A percentile compares a stretch with the other conserved stretches of the same genome.
phyloP scores from a whole-genome alignment of 2,113 vertebrate genomes.

The Mandrillus leucophaeus region DNA sequence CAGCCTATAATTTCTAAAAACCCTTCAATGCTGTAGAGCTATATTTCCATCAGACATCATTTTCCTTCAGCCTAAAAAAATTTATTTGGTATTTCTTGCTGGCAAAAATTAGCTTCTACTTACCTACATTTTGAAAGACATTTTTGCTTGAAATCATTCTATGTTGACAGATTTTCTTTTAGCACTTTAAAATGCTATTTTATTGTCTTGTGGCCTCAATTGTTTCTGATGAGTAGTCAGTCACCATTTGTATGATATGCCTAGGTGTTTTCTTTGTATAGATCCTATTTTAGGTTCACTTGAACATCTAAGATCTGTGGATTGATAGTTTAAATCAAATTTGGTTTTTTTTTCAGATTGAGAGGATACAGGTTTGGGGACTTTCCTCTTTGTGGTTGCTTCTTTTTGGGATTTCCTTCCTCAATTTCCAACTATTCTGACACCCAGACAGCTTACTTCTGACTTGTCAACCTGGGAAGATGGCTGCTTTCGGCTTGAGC shows the following conservation, averaged over 20 bases:
- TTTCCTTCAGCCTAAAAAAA: not conserved
- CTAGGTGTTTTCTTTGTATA: slow-evolving; percentile 1
- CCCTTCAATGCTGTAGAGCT: not conserved
- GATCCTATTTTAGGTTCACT: not conserved
- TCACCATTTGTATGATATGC: not conserved
- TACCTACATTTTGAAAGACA: not conserved
- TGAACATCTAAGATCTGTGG: not conserved
- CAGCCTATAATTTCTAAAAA: not conserved
- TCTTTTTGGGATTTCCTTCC: not conserved
- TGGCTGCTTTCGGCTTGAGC: not conserved
- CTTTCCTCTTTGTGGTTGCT: not conserved
- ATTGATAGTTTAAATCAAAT: not conserved
- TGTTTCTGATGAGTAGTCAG: not conserved
- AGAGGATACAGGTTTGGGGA: not conserved
- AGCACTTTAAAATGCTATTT: not conserved
- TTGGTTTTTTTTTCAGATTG: not conserved
- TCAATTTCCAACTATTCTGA: not conserved
- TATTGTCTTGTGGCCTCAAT: not conserved
- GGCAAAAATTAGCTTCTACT: not conserved
- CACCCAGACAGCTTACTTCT: not conserved
- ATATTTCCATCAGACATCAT: not conserved
- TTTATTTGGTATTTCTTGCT: not conserved
- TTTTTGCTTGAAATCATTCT: not conserved
- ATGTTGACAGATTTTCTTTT: not conserved
- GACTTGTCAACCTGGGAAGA: not conserved